Evolutionary conservation across 2,113 vertebrate genomes (phyloP), one percentile per base, ranked within the genome.

Genomic region (Motacilla alba): DNA sequence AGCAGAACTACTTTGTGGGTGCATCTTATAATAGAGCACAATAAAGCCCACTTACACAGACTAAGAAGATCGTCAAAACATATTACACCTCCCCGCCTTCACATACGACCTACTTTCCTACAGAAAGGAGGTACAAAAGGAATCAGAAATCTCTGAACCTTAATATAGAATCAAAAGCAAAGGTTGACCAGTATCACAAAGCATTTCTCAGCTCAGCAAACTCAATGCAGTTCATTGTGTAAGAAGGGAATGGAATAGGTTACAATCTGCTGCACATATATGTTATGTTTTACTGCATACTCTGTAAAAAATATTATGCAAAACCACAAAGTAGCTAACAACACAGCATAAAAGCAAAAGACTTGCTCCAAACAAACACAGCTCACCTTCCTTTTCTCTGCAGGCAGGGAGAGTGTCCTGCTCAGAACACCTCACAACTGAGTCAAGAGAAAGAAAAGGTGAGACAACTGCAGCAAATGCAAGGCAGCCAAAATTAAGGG

Each of bases 301-400:
- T 67, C 64, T 89, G 21, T 49, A 86, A 91, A 46, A 14, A 83
- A 2, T 13, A 72, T 31, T 33, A 79, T 13, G 2, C n/a, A 78
- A 77, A 78, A 80, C 11, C 16, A 66, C 1, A 7, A 70, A 6
- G 22, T 8, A 80, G 19, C 10, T 21, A 89, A 74, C 12, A 75
- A 69, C 0, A 35, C 0, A 53, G 14, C 17, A 28, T 18, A 41
- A 90, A 81, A 85, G 30, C n/a, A 82, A 35, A 89, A 87, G 16
- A 53, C 5, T 33, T 49, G 16, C 33, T 67, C 23, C 0, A 0
- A 21, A 43, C 22, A 73, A 82, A 46, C 21, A 41, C 3, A 3
- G 50, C 26, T 77, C 68, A 62, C n/a, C 31, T 37, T 76, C 37
- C 41, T 62, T 66, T 66, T 52, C 14, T 3, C 37, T 24, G 23